Base-by-base conservation (phyloP, 2,888 invertebrate genomes). In the Osedax fenrisi region DNA sequence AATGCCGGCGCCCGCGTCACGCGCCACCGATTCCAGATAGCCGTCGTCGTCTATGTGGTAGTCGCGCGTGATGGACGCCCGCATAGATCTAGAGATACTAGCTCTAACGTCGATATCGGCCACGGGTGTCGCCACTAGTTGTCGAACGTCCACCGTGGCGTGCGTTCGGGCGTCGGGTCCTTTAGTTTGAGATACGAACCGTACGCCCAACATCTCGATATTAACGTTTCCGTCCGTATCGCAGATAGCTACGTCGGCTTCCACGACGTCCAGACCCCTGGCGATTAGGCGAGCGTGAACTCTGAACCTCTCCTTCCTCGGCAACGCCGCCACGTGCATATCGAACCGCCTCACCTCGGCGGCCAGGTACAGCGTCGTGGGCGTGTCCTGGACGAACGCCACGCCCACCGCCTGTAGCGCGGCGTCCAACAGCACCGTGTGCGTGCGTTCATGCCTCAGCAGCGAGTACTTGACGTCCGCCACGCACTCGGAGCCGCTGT, bases 371-470 rank as follows among this genome's bases (percentile, higher is more conserved):
- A 73, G 17, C 5, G 5, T n/a, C 5, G 10, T 5, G 41, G 41
- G 41, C 25, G 5, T 25, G 26, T 67, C 74, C 2, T 21, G 5
- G 3, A 26, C 68, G 74, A 73, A 73, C 2, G 27, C 74, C 22
- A 3, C 26, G 25, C 69, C 21, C 5, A 67, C 74, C 5, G 41
- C 26, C 27, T 73, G 74, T 27, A 73, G 68, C 3, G 74, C 74
- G 26, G 13, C 5, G 5, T 73, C 74, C 25, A 73, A 5, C 5
- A 73, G 5, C 22, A 25, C 5, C 5, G 73, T 69, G 5, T 22
- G 23, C 10, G 64, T 3, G 21, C 67, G 10, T 25, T 73, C 73
- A 23, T 68, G 62, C 5, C 66, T 3, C 3, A 21, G n/a, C n/a
- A 10, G 5, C 41, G 41, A 41, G 17, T 5, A 17, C 17, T 41